Base-by-base conservation (phyloP, 2,888 invertebrate genomes). In the Rambutsinella grinnellia region DNA sequence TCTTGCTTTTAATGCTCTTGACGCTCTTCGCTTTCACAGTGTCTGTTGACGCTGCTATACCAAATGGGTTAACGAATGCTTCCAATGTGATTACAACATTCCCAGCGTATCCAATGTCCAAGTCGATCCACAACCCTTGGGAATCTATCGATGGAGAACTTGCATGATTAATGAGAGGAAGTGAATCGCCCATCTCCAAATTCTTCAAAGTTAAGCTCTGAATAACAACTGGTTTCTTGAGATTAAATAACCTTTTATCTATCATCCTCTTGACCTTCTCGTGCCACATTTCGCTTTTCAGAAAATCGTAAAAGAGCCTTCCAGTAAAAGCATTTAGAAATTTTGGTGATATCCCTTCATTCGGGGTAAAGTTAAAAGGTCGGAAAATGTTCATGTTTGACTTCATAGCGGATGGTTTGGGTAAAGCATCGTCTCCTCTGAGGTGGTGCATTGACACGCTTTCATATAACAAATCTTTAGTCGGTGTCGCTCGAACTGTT, bases 221-320 rank as follows among this genome's bases (percentile, higher is more conserved):
- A 89, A 97, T 94, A 87, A 96, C 95, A 84, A 93, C 92, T 0
- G 97, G 96, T 85, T 93, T 92, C 88, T 93, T 94, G 82, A 97
- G 93, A 75, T 94, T 93, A 74, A 92, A 90, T 1, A 97, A 88
- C 88, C 97, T 97, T 85, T 92, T 90, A 87, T 97, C 95, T 85
- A 96, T 92, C 85, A 92, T 91, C 63, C 92, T 91, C 85, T 92
- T 92, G 46, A 96, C 89, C 78, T 91, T 89, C 70, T 89, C 88
- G 46, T 91, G 90, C 88, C 93, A 93, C 75, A 88, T 87, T 1
- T 90, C 89, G 85, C 94, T 92, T 36, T 92, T 90, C 86, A 94
- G 90, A 85, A 95, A 90, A 87, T 97, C 97, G 87, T 92, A 96
- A 84, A 94, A 89, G 51, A 95, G 87, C 63, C 96, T 88, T 36